These are phyloP conservation scores for Garra rufa DNA, from an alignment of 2,113 vertebrate species.

Conservation along the genomic window DNA sequence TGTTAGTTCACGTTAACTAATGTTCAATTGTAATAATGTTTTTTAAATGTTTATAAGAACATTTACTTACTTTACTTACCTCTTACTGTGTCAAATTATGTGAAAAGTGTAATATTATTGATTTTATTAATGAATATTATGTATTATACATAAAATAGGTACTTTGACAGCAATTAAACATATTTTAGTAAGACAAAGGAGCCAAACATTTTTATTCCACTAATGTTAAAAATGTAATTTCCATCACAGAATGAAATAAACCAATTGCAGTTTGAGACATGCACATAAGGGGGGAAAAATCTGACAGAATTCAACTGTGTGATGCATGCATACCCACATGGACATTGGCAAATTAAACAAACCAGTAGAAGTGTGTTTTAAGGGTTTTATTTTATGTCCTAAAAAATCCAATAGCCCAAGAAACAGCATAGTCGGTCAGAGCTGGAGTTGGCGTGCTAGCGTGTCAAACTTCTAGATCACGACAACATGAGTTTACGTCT, in stretches of 20 bases:
- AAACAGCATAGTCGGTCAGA: conserved; percentile 2
- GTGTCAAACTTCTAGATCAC: conserved; percentile 64
- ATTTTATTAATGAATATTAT: not conserved
- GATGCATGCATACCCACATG: not conserved
- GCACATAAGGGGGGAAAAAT: not conserved
- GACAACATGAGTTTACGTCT: conserved; percentile 69
- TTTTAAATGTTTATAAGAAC: too few species aligned
- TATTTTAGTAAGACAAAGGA: not conserved
- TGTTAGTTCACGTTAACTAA: not conserved
- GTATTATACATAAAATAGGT: not conserved
- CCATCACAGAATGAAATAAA: not conserved
- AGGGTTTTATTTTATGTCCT: not conserved
- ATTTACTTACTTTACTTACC: too few species aligned
- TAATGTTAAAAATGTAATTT: not conserved
- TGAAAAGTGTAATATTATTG: too few species aligned
- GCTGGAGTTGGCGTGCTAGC: not conserved
- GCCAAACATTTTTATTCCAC: not conserved
- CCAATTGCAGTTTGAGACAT: not conserved
- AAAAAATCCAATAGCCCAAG: not conserved
- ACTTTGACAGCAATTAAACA: not conserved
- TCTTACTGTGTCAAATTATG: too few species aligned
- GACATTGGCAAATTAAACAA: not conserved
- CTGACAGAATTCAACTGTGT: not conserved
- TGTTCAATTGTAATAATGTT: too few species aligned
- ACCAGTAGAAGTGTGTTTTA: not conserved